Evolutionary conservation across 2,888 invertebrate species (phyloP).

Genomic region (Linnaemya vulpina): DNA sequence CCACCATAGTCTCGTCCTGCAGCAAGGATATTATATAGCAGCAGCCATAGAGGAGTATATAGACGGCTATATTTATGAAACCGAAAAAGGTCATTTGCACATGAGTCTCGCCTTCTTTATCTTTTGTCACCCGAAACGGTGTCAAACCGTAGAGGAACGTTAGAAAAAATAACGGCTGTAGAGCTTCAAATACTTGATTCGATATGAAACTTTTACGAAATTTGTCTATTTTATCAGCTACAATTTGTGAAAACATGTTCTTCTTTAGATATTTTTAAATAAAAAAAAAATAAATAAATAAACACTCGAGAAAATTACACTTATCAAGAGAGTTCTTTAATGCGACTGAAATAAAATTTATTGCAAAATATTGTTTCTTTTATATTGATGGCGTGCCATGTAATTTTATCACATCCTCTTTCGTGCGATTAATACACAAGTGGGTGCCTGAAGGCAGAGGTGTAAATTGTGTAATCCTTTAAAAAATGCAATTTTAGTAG

Average conservation of each 20-base stretch:
- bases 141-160: conserved; percentile 80
- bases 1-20: conserved; percentile 79
- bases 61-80: conserved; percentile 73
- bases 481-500: no score
- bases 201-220: conserved; percentile 80
- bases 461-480: conserved; percentile 1
- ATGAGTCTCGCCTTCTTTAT: conserved; percentile 77
- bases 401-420: conserved; percentile 9
- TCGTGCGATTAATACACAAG: conserved; percentile 14
- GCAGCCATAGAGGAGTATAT: conserved; percentile 71
- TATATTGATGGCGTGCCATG: not conserved
- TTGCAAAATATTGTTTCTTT: not conserved
- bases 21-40: conserved; percentile 76
- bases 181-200: conserved; percentile 80
- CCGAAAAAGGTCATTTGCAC: conserved; percentile 76
- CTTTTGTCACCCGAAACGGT: conserved; percentile 78
- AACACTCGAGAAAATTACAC: not conserved
- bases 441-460: not conserved
- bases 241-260: conserved; percentile 69
- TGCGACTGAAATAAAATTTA: conserved; percentile 49
- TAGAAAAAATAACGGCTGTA: conserved; percentile 79
- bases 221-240: conserved; percentile 73
- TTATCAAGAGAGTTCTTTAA: conserved; percentile 33
- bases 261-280: not conserved
- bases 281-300: not conserved